phyloP scores from a whole-genome alignment of 2,113 vertebrate genomes.

The Amazona guildingii region DNA sequence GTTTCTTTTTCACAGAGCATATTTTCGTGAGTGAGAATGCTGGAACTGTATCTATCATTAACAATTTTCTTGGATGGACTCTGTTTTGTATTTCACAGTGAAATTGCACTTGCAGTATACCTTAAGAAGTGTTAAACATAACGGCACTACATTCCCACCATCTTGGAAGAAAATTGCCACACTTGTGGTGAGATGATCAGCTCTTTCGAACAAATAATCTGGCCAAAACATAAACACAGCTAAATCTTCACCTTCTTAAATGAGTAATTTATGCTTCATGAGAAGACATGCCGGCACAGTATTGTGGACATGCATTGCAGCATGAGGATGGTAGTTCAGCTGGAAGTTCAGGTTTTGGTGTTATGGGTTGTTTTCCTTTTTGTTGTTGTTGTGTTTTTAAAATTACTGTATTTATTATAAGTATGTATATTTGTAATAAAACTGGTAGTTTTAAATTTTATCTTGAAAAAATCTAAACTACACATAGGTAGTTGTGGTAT shows the following conservation, averaged over 20 bases:
- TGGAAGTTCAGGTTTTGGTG: not conserved
- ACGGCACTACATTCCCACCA: not conserved
- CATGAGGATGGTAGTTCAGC: not conserved
- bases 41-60: not conserved
- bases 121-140: not conserved
- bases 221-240: not conserved
- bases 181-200: not conserved
- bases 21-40: not conserved
- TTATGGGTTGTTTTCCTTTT: no score
- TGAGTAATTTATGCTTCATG: not conserved
- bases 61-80: not conserved
- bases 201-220: not conserved
- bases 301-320: not conserved
- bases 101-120: not conserved
- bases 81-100: not conserved
- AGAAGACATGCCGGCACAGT: not conserved
- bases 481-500: accelerated
- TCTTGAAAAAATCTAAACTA: not conserved
- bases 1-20: not conserved
- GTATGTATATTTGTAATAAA: not conserved
- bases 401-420: not conserved
- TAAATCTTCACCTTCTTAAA: not conserved
- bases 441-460: not conserved
- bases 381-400: not conserved
- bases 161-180: not conserved